These are phyloP conservation scores for Acropora tenuis DNA, from an alignment of 64 coral and sea anemone genomes.

Conservation along the genomic window DNA sequence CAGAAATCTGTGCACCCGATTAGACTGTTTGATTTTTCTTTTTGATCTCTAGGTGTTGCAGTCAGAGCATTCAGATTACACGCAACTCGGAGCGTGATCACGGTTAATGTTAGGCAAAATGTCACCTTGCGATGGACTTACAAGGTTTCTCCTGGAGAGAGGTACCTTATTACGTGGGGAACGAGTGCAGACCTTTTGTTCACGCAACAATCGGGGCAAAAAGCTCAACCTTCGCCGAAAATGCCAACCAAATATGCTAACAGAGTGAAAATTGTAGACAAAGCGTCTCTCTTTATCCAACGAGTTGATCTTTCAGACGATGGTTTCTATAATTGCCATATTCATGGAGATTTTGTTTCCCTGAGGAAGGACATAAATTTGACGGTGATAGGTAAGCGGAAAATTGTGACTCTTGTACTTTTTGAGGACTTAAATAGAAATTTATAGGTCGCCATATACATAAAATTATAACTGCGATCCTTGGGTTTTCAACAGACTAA, in stretches of 20 bases:
- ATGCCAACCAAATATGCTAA: conserved; percentile 30
- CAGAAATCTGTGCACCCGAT: not conserved
- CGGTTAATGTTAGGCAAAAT: conserved; percentile 60
- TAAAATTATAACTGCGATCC: not conserved
- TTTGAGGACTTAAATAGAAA: not conserved
- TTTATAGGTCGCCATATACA: not conserved
- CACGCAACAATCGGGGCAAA: not conserved
- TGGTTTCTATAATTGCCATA: conserved; percentile 77
- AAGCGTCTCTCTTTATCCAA: conserved; percentile 70
- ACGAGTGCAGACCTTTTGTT: conserved; percentile 12
- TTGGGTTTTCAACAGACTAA: conserved; percentile 2
- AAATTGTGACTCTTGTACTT: not conserved
- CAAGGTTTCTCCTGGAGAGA: not conserved
- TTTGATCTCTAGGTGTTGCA: conserved; percentile 42
- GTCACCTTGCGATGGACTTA: conserved; percentile 65
- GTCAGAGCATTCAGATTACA: conserved; percentile 44
- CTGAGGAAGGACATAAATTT: conserved; percentile 68
- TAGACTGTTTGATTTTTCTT: not conserved
- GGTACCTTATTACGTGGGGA: conserved; percentile 35
- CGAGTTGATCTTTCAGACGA: conserved; percentile 66
- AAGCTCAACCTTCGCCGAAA: not conserved
- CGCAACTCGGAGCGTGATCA: conserved; percentile 46
- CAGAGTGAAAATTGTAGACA: conserved; percentile 69
- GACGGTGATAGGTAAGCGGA: conserved; percentile 70
- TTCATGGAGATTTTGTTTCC: conserved; percentile 50